Conservation (phyloP, 2,888 invertebrate species). For the Cephus pulcher region DNA sequence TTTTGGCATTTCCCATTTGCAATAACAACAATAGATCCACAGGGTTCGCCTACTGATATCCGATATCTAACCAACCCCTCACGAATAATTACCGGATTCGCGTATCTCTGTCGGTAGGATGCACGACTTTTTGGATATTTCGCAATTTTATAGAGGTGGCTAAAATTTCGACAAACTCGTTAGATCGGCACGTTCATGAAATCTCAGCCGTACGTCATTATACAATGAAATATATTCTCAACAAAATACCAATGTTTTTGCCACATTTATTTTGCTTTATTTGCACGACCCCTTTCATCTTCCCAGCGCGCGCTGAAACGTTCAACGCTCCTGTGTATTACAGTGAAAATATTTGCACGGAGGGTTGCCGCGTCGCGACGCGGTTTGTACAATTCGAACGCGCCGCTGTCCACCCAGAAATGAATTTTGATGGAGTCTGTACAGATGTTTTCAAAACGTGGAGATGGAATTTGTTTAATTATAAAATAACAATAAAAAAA, state of each 20-base stretch:
- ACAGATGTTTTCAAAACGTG: neutral
- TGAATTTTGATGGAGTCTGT: neutral
- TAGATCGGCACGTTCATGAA: no score
- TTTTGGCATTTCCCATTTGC: neutral
- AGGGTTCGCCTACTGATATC: no score
- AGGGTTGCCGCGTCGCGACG: neutral
- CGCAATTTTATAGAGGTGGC: no score
- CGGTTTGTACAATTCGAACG: neutral
- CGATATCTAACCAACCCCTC: no score
- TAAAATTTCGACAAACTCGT: no score
- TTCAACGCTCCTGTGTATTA: neutral
- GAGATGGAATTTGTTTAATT: neutral
- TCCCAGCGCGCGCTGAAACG: neutral
- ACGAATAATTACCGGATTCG: no score
- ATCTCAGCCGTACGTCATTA: no score
- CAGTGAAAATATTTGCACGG: neutral
- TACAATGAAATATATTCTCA: no score
- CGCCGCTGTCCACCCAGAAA: neutral
- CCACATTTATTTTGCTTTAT: neutral
- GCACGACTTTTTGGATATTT: no score
- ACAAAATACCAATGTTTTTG: neutral
- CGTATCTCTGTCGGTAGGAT: no score
- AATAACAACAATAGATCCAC: neutral
- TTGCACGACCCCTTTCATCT: neutral
- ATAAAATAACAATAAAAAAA: neutral